phyloP scores from a whole-genome alignment of 2,797 vertebrate genomes.

The Silurus lanzhouensis region DNA sequence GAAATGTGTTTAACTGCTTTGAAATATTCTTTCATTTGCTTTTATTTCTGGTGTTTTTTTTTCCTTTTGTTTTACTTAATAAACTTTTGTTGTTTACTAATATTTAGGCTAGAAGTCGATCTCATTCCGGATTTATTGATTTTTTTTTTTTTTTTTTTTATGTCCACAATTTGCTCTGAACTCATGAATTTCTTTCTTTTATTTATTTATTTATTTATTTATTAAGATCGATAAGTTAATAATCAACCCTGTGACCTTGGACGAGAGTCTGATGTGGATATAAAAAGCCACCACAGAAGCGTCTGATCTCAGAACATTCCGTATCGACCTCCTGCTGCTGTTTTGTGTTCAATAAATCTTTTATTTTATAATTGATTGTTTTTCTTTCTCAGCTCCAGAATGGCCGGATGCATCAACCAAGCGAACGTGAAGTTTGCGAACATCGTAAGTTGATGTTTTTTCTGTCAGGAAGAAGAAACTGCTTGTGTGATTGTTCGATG shows the following conservation, averaged over 20 bases:
- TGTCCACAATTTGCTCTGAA: neutral
- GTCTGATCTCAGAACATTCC: neutral
- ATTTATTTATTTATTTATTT: neutral
- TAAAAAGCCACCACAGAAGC: neutral
- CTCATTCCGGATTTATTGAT: neutral
- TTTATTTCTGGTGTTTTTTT: neutral
- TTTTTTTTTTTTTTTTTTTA: neutral
- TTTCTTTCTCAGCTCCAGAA: conserved; percentile 35
- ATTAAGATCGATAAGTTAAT: conserved; percentile 6
- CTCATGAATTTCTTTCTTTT: neutral
- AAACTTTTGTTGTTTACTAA: no score
- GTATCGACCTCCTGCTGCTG: neutral
- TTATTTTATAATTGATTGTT: neutral
- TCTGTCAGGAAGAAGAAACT: neutral
- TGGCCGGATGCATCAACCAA: conserved; percentile 71
- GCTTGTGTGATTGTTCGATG: neutral
- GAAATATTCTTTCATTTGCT: neutral
- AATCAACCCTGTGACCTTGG: conserved; percentile 31
- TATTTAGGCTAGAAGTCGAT: neutral
- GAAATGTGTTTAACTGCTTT: no score
- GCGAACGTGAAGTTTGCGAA: conserved; percentile 77
- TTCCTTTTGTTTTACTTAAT: neutral
- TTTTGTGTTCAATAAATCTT: neutral
- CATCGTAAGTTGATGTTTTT: conserved; percentile 68
- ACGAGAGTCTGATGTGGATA: conserved; percentile 7